phyloP scores from a whole-genome alignment of 2,113 vertebrate species.

The Nettapus auritus region DNA sequence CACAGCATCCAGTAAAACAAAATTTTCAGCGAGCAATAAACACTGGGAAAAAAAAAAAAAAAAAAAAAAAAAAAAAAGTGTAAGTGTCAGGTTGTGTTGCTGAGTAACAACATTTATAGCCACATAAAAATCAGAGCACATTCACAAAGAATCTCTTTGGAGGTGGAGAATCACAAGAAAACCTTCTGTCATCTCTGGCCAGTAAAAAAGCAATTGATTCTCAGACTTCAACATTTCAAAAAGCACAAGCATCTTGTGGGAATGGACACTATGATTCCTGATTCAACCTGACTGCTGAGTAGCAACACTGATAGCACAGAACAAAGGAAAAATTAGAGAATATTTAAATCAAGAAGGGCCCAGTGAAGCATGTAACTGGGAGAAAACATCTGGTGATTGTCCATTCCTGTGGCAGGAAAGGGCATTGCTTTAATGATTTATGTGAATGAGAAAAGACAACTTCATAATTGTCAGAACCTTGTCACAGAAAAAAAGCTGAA shows the following conservation, averaged over 20 bases:
- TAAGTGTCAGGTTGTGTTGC: background rate
- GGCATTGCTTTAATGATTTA: constrained; percentile 58
- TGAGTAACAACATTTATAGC: background rate
- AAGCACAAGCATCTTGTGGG: background rate
- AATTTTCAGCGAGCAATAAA: background rate
- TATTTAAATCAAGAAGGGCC: constrained; percentile 65
- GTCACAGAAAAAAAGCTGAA: background rate
- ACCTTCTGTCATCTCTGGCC: background rate
- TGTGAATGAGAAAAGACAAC: constrained; percentile 65
- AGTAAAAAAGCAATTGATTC: background rate
- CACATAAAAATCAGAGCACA: background rate
- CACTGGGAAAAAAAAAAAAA: background rate
- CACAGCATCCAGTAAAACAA: background rate
- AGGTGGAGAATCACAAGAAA: background rate
- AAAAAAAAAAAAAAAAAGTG: background rate
- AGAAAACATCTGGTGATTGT: constrained; percentile 60
- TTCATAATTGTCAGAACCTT: constrained; percentile 58
- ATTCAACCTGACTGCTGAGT: background rate
- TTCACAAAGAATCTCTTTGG: background rate
- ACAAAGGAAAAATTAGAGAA: constrained; percentile 63
- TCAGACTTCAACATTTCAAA: background rate
- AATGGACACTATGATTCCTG: constrained; percentile 8
- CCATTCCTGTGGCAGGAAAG: constrained; percentile 55
- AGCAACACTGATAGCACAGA: constrained; percentile 32
- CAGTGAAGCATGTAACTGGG: constrained; percentile 72